Base-by-base conservation (phyloP, 2,888 invertebrate species). In the Mythimna albipuncta region DNA sequence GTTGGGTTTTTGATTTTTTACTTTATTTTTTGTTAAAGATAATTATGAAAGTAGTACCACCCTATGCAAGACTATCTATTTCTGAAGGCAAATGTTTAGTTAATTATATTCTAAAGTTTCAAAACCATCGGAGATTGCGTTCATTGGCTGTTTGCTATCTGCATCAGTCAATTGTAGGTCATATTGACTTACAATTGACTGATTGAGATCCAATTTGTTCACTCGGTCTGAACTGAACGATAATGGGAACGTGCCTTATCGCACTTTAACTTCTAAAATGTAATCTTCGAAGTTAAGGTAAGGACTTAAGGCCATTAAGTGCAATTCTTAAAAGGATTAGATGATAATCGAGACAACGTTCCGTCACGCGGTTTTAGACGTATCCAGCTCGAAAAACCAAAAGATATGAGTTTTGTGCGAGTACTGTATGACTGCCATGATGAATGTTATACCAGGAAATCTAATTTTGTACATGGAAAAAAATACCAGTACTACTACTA, bases 231-330 rank as follows among this genome's bases (percentile, higher is more conserved):
- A 75, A 72, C 21, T 50, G 54, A 75, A 72, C 58, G 32, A 38
- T 78, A 76, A 64, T 78, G 72, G 32, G 50, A 54, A 61, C 54
- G 61, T 54, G 59, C 38, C 35, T 32, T 61, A 78, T 55, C 79
- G 50, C 41, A 16, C 6, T 21, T 47, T 41, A 21, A 55, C 13
- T 61, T 78, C 21, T 38, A 32, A 61, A 78, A 52, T 69, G 44
- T 59, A 77, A 72, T 61, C 54, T 72, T 32, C 32, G 47, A 41
- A 76, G 10, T 55, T 26, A 44, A 55, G 9, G 11, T 38, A 59
- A 77, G 32, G 52, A 73, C 59, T 44, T 52, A 2, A 59, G 41
- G 21, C n/a, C 9, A 77, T 58, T 58, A 44, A 44, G 6, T 35
- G 4, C 35, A 7, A 50, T 55, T 75, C 38, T 41, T 41, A n/a